These are phyloP conservation scores for Oncorhynchus mykiss DNA, from an alignment of 2,113 vertebrate species.

Conservation along the genomic window DNA sequence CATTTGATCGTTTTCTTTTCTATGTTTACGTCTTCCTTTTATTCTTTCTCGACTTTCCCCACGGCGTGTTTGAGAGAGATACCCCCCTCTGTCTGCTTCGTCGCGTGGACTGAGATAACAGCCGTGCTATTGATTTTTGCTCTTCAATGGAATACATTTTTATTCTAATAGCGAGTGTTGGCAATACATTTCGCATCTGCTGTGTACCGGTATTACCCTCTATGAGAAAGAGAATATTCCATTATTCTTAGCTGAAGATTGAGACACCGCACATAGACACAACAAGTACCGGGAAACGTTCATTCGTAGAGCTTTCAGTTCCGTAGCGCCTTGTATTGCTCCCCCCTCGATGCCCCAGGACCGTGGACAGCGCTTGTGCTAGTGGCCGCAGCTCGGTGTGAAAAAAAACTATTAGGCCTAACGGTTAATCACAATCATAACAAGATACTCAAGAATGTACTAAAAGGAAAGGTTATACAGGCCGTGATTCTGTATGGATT, in stretches of 20 bases:
- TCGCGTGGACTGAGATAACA: background rate
- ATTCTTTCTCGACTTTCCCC: background rate
- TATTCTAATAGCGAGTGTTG: slow-evolving; percentile 30
- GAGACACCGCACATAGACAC: background rate
- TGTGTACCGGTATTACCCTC: slow-evolving; percentile 18
- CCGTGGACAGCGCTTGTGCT: slow-evolving; percentile 28
- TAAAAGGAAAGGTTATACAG: slow-evolving; percentile 27
- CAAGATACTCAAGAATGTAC: background rate
- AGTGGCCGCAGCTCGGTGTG: slow-evolving; percentile 7
- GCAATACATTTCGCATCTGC: slow-evolving; percentile 23
- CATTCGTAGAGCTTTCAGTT: background rate
- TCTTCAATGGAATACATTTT: slow-evolving; percentile 66
- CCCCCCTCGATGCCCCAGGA: slow-evolving; percentile 31
- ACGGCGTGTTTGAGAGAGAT: background rate
- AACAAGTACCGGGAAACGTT: too few species aligned
- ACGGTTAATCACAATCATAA: slow-evolving; percentile 16
- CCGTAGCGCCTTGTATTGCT: background rate
- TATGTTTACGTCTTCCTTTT: slow-evolving; percentile 15
- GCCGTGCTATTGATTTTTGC: slow-evolving; percentile 17
- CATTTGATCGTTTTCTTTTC: slow-evolving; percentile 29
- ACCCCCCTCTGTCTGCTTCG: background rate
- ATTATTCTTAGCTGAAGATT: slow-evolving; percentile 26
- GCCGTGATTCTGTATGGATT: slow-evolving; percentile 54
- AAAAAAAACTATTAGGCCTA: slow-evolving; percentile 9
- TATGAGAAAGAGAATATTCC: slow-evolving; percentile 25